Evolutionary conservation across 2,888 invertebrate species (phyloP), one percentile per base, ranked within the genome.

Genomic region (Acanthosepion pharaonis): DNA sequence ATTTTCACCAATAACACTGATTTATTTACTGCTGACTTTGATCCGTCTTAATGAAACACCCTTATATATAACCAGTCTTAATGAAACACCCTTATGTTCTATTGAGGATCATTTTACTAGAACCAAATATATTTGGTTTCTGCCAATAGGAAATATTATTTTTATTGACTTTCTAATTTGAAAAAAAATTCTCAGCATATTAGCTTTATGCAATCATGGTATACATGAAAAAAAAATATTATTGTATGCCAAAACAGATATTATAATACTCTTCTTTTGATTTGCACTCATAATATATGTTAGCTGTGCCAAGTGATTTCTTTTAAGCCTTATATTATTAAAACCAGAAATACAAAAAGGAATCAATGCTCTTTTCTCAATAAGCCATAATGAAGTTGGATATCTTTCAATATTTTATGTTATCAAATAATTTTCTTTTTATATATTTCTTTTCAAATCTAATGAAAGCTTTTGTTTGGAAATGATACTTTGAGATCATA

Each of bases 321-420:
- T 78, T 78, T 78, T 78, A 33, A 33, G 78, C 78, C n/a, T 78
- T 78, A 78, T 78, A 78, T 78, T 78, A 78, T n/a, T 78, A 78
- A 78, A 78, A 78, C 78, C n/a, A 33, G 25, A 78, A 78, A 4
- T 78, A 78, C 78, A 78, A 78, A n/a, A n/a, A n/a, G n/a, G n/a
- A 78, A 78, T 78, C 78, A 78, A 78, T 78, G 78, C 33, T 9
- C n/a, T n/a, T 15, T 78, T 15, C n/a, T 15, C 78, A n/a, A n/a
- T 78, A 78, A 78, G 78, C n/a, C n/a, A n/a, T 78, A 78, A 78
- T 78, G n/a, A n/a, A n/a, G 78, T 78, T 78, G 78, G 78, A 78
- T 11, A 78, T 78, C n/a, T 78, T n/a, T 78, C n/a, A 78, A 78
- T 78, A 78, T 78, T n/a, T 78, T n/a, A 78, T 78, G 15, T n/a